Evolutionary conservation across 2,113 vertebrate genomes (phyloP).

Genomic region (Mastomys natalensis): DNA sequence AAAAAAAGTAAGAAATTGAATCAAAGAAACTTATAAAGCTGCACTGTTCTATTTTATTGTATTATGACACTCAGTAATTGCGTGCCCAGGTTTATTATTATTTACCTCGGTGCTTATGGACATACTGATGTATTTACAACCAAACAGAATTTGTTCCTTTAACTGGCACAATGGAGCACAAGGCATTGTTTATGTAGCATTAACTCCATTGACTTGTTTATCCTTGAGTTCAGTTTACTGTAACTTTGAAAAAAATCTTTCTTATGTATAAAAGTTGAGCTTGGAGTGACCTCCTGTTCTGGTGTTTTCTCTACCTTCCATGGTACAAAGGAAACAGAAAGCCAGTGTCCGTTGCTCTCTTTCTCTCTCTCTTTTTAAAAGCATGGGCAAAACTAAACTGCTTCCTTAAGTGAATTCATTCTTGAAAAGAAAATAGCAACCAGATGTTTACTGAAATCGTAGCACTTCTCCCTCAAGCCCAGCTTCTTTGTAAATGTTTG

Average conservation of each 20-base stretch:
- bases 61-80: constrained; percentile 68
- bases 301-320: constrained; percentile 86
- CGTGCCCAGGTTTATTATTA: constrained; percentile 68
- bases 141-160: constrained; percentile 80
- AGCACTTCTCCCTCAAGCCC: constrained; percentile 81
- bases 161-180: constrained; percentile 80
- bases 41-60: constrained; percentile 55
- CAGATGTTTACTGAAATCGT: constrained; percentile 90
- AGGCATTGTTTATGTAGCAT: constrained; percentile 88
- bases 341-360: constrained; percentile 78
- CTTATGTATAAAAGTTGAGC: constrained; percentile 88
- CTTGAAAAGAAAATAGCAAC: constrained; percentile 89
- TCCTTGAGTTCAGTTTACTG: constrained; percentile 87
- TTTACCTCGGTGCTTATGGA: constrained; percentile 78
- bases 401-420: constrained; percentile 87
- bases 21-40: constrained; percentile 55
- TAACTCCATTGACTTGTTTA: constrained; percentile 85
- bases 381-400: constrained; percentile 85
- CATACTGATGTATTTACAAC: constrained; percentile 79
- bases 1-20: constrained; percentile 60
- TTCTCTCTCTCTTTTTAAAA: constrained; percentile 62
- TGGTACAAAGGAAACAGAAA: constrained; percentile 85
- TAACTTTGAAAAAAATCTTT: constrained; percentile 82
- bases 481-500: constrained; percentile 82
- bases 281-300: constrained; percentile 84